Evolutionary conservation across 2,888 invertebrate species (phyloP).

Genomic region (Phorcus lineatus): DNA sequence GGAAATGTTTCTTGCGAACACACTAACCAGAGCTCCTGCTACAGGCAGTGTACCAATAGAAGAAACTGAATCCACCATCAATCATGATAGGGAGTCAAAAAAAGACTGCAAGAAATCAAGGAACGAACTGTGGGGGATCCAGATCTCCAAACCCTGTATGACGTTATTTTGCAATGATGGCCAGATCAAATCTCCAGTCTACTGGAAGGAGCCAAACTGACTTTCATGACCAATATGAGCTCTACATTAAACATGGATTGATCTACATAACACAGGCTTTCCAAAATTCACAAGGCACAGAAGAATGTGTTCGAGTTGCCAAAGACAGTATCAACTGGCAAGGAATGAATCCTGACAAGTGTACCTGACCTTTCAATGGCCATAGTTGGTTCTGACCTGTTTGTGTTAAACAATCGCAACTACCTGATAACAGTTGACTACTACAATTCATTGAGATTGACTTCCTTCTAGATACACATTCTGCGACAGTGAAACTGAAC

Average conservation of each 20-base stretch:
- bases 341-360: conserved; percentile 33
- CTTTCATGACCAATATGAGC: conserved; percentile 16
- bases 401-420: background rate
- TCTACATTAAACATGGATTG: background rate
- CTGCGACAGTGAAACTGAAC: conserved; percentile 33
- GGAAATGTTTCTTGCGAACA: background rate
- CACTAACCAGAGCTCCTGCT: background rate
- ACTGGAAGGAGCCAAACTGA: background rate
- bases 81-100: background rate
- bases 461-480: background rate
- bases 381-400: conserved; percentile 29
- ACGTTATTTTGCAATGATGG: conserved; percentile 32
- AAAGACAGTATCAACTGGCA: conserved; percentile 37
- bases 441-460: conserved; percentile 8
- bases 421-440: conserved; percentile 15
- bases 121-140: conserved; percentile 19
- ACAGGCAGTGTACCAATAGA: background rate
- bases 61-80: conserved; percentile 31
- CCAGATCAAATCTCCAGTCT: conserved; percentile 1
- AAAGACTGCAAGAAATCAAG: background rate
- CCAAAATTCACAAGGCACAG: background rate
- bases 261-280: background rate
- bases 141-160: background rate
- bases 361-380: conserved; percentile 35
- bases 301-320: conserved; percentile 26